A percentile compares a stretch with the other conserved stretches of the same genome.
Evolutionary conservation across 2,888 invertebrate genomes (phyloP).

Genomic region (Metacarcinus magister): DNA sequence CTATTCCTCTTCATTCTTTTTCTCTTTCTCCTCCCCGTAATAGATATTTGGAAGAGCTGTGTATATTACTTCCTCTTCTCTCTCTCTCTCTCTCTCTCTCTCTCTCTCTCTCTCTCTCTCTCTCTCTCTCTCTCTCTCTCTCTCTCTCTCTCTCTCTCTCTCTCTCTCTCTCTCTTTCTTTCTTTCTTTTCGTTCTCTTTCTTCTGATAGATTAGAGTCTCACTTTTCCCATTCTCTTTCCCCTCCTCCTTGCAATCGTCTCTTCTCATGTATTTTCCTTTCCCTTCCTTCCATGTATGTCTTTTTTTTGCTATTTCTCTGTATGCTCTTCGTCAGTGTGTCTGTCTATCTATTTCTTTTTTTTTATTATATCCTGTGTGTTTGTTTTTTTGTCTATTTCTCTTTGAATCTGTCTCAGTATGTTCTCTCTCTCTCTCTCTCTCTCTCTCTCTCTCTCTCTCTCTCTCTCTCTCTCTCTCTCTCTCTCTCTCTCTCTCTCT

Average conservation of each 20-base stretch:
- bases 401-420: background rate
- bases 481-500: background rate
- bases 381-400: background rate
- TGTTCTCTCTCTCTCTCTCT: background rate
- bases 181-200: slow-evolving; percentile 9
- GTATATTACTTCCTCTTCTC: background rate
- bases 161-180: no score
- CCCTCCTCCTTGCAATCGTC: background rate
- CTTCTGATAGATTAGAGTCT: background rate
- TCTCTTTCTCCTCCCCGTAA: background rate
- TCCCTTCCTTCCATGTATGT: background rate
- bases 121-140: no score
- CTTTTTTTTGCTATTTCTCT: background rate
- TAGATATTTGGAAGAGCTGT: background rate
- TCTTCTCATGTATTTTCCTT: background rate
- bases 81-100: no score
- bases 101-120: no score
- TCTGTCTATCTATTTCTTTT: background rate
- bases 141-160: no score
- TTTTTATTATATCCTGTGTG: background rate
- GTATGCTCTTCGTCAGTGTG: background rate
- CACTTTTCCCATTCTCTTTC: background rate
- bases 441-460: no score
- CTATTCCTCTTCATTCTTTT: background rate
- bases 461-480: background rate